A percentile compares a stretch with the other conserved stretches of the same genome.
These are phyloP conservation scores for Prionchulus punctatus DNA, from an alignment of 2,888 invertebrate species.

Conservation along the genomic window DNA sequence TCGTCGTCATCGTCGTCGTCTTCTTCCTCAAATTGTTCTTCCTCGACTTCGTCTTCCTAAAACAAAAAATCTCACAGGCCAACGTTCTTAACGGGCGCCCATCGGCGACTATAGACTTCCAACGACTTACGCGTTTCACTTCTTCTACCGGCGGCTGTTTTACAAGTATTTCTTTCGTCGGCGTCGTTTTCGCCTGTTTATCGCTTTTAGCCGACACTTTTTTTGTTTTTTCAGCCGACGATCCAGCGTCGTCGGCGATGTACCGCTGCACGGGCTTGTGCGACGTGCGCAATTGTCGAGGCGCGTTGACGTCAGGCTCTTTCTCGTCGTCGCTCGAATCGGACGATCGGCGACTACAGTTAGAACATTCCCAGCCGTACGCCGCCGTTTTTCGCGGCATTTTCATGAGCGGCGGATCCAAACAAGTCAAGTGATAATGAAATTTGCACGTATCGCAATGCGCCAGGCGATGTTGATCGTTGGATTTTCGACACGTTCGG, in stretches of 20 bases:
- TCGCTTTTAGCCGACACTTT: no score
- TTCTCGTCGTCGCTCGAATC: not conserved
- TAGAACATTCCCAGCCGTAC: constrained; percentile 56
- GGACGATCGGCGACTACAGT: constrained; percentile 5
- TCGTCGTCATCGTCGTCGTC: no score
- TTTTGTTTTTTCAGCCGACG: no score
- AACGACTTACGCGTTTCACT: no score
- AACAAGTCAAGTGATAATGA: constrained; percentile 79
- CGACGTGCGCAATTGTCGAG: not conserved
- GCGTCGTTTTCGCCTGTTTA: not conserved
- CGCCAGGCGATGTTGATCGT: constrained; percentile 79
- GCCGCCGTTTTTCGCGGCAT: constrained; percentile 89
- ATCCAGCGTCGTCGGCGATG: not conserved
- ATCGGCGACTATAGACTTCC: no score
- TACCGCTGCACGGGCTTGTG: not conserved
- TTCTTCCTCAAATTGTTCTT: no score
- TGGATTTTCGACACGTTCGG: constrained; percentile 42
- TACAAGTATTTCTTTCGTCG: no score
- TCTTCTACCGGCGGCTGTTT: no score
- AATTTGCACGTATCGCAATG: constrained; percentile 84
- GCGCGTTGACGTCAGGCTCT: not conserved
- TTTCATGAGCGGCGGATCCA: constrained; percentile 77
- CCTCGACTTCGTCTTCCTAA: no score
- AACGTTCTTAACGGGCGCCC: no score
- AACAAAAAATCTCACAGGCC: no score